Evolutionary conservation across 1,140 invertebrate genomes (phyloP), one percentile per base, ranked within the genome.

Genomic region (Drosophila truncata): DNA sequence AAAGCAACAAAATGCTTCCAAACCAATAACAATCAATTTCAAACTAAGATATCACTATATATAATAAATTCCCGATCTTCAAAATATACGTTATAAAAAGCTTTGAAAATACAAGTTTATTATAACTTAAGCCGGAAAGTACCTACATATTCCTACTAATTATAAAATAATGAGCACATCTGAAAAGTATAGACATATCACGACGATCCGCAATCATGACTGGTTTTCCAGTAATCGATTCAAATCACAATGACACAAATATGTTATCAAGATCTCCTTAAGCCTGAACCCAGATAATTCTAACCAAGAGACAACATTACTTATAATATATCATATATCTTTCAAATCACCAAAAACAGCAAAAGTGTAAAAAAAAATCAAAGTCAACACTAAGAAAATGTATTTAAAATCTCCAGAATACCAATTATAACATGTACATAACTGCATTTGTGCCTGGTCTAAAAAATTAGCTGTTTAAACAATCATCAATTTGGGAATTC

Each of bases 1-100:
- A 23, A 16, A 54, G 23, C 31, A 16, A 70, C 66, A 52, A 78
- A 44, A 71, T 75, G 70, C 75, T 86, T 86, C 69, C 66, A 76
- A 76, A 66, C 39, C 55, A 25, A 78, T 75, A 71, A 82, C 83
- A 87, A 87, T 87, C 78, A 71, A 82, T 35, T 62, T 62, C 62
- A 39, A 65, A 35, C 63, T 46, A 35, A 31, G 35, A 58, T 54
- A 39, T 27, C 44, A 57, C 14, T 39, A 41, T 39, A 35, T 35
- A 35, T 35, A 52, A 23, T 54, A 23, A 37, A 42, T 49, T 55
- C 11, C 2, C 4, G 13, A 29, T 31, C 42, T 23, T 50, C 18
- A 46, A 9, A 29, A 47, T 42, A 41, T 10, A 67, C 13, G 16
- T 41, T 20, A 8, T 37, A 4, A 42, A 35, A 54, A 37, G n/a